Evolutionary conservation across 2,797 vertebrate genomes (phyloP).

Genomic region (Gadopsis marmoratus): DNA sequence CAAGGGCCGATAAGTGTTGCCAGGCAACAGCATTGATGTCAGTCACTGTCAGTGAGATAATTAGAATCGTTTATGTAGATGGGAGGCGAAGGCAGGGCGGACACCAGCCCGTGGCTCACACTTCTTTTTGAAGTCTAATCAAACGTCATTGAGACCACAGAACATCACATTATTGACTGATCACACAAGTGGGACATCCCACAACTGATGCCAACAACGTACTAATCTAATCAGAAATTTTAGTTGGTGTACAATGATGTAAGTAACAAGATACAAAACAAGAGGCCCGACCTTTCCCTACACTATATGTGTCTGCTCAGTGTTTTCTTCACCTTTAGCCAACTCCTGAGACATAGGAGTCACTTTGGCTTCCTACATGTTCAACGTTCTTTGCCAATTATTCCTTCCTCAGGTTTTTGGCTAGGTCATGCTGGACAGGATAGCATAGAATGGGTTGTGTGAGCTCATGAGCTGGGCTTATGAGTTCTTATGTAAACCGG

Average conservation of each 20-base stretch:
- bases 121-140: not conserved
- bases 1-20: constrained; percentile 38
- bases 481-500: not conserved
- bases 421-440: not conserved
- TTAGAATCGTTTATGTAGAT: constrained; percentile 39
- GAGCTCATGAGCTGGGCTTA: not conserved
- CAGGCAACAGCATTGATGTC: constrained; percentile 41
- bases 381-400: not conserved
- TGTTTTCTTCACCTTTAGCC: not conserved
- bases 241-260: not conserved
- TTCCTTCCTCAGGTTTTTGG: not conserved
- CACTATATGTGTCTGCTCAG: not conserved
- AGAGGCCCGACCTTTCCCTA: too few relatives aligned
- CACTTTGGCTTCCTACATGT: not conserved
- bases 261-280: not conserved
- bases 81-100: not conserved
- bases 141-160: not conserved
- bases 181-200: not conserved
- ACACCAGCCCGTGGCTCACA: constrained; percentile 4
- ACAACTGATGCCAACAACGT: not conserved
- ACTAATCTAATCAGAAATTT: not conserved
- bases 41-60: constrained; percentile 48
- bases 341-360: not conserved
- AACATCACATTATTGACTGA: not conserved
- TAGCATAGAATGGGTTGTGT: not conserved